Conservation (phyloP, 1,140 invertebrate genomes). For the Ooceraea biroi region DNA sequence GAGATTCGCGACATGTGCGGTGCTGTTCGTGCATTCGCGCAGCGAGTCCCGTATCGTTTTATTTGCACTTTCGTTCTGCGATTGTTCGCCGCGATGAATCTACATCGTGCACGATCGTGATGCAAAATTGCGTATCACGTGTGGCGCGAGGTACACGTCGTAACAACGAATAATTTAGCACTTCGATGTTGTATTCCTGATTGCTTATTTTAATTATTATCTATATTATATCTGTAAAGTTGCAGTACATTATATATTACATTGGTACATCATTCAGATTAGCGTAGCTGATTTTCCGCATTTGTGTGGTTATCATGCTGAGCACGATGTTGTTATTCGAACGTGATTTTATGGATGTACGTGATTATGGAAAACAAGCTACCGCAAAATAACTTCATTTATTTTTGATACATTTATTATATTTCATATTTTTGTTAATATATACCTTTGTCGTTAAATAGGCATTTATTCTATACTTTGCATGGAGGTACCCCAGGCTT, state of each 20-base stretch:
- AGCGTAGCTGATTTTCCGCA: too few species aligned
- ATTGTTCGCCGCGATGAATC: conserved; percentile 43
- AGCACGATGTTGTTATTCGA: not conserved
- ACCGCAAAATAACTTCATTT: not conserved
- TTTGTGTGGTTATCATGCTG: not conserved
- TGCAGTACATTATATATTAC: not conserved
- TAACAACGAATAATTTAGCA: conserved; percentile 28
- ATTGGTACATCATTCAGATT: too few species aligned
- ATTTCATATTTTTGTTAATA: not conserved
- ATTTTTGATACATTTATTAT: not conserved
- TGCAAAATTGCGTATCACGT: conserved; percentile 5
- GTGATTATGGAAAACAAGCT: conserved; percentile 22
- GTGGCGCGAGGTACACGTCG: not conserved
- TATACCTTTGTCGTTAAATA: conserved; percentile 10
- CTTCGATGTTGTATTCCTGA: not conserved
- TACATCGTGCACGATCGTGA: conserved; percentile 20
- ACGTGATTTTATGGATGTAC: conserved; percentile 24
- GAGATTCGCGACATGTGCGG: conserved; percentile 41
- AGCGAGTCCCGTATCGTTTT: conserved; percentile 28
- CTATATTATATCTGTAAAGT: not conserved
- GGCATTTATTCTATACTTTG: not conserved
- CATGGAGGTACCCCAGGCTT: conserved; percentile 4
- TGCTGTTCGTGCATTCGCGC: conserved; percentile 8
- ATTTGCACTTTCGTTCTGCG: not conserved
- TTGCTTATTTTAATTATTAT: not conserved